Evolutionary conservation across 2,888 invertebrate genomes (phyloP).

Genomic region (Bembecia ichneumoniformis): DNA sequence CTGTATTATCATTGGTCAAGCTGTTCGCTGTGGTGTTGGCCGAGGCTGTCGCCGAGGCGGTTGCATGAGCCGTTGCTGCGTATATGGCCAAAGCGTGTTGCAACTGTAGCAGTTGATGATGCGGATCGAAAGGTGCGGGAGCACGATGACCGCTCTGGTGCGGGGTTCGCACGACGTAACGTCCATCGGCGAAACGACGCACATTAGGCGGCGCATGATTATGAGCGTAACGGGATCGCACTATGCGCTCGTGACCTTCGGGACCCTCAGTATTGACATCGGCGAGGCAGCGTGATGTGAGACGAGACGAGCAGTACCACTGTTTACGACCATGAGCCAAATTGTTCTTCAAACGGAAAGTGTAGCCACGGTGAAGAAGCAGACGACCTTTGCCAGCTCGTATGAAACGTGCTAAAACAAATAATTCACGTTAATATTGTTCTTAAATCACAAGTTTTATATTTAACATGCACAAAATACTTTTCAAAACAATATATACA

Average conservation of each 20-base stretch:
- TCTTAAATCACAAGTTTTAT: background rate
- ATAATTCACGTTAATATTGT: no score
- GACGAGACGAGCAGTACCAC: constrained; percentile 65
- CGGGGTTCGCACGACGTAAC: constrained; percentile 64
- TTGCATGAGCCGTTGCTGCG: constrained; percentile 60
- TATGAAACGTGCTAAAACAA: constrained; percentile 56
- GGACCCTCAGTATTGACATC: constrained; percentile 66
- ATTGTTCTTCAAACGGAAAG: constrained; percentile 65
- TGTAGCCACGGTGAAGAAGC: constrained; percentile 61
- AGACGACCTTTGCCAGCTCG: constrained; percentile 63
- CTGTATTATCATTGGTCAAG: constrained; percentile 18
- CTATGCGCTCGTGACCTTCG: constrained; percentile 66
- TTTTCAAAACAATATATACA: no score
- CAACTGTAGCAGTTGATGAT: constrained; percentile 62
- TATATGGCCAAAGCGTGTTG: constrained; percentile 64
- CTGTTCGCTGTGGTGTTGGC: constrained; percentile 26
- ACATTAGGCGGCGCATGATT: constrained; percentile 67
- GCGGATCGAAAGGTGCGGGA: constrained; percentile 59
- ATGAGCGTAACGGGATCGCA: constrained; percentile 62
- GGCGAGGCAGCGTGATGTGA: constrained; percentile 62
- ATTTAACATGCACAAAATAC: background rate
- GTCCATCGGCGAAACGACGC: constrained; percentile 63
- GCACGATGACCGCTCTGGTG: constrained; percentile 66
- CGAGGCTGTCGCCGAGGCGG: constrained; percentile 46
- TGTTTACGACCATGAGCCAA: constrained; percentile 67